Base-by-base conservation (phyloP, 2,113 vertebrate genomes). In the Chamaetylas fuelleborni region DNA sequence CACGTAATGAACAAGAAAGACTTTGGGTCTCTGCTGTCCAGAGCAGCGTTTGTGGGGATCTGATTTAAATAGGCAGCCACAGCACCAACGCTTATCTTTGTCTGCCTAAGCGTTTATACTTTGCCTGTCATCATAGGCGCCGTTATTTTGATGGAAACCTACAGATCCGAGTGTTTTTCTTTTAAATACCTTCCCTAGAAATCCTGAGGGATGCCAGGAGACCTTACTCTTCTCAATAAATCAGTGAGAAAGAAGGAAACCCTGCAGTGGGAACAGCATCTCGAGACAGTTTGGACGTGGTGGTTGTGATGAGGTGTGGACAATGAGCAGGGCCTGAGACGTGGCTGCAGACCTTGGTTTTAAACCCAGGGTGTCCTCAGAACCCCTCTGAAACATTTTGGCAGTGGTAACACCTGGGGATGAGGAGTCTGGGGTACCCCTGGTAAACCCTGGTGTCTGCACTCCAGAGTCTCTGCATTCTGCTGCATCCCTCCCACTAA, bases 21-120 rank as follows among this genome's bases (percentile, higher is more conserved):
- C 60, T 95, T 85, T 56, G 82, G 87, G 93, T 94, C 34, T 92
- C 54, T 94, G 56, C 90, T 38, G 47, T 73, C 87, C 85, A 71
- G 79, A 62, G 8, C 0, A 0, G 34, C 6, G 0, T 83, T 88
- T 92, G 51, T 5, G 7, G 56, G 47, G 76, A 51, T 88, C 76
- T 86, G 67, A 83, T 94, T 90, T 90, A 81, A 93, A 92, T 9
- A 64, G 76, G 60, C 80, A 93, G 88, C 72, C 47, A 31, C 86
- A 71, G 84, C 36, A 78, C 51, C 88, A 33, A 4, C 0, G 26
- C 94, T 92, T 86, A 86, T 93, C 92, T 95, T 93, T 92, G 90
- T 88, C 88, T 95, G 79, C 86, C 86, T 95, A 58, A 93, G 69
- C 23, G 1, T 91, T 95, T 94, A 78, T 89, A 48, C 83, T 83